Evolutionary conservation across 2,797 vertebrate species (phyloP), one percentile per base, ranked within the genome.

Genomic region (Falco berigora): DNA sequence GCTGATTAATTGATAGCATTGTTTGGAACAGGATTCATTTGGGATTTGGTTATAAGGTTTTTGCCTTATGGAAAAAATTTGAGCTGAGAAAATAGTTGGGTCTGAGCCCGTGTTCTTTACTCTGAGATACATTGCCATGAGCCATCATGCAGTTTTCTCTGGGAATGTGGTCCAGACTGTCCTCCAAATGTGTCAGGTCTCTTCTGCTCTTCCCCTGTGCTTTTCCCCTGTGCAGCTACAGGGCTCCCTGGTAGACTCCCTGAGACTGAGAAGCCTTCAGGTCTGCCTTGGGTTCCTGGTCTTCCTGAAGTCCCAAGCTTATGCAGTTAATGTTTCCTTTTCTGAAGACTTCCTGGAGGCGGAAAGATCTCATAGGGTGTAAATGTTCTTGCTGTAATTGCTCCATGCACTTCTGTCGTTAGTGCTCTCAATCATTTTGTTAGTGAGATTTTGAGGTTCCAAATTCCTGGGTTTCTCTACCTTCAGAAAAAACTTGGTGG

Each of bases 281-380:
- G 0, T 75, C 50, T 61, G 5, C 24, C 32, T 49, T 0, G 0
- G 3, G 19, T 68, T 88, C 73, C 53, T 1, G 11, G 0, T 32
- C 30, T 50, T 74, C 63, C 27, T 47, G 23, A 18, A 46, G 6
- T 23, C 66, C 50, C 17, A 38, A 38, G 7, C 9, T 40, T 5
- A 9, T 42, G 40, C 18, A n/a, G 1, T 4, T 4, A 8, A 5
- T 13, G 1, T 12, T 64, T 9, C 20, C 13, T 72, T 32, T 28
- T 71, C n/a, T 61, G 22, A 52, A 22, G 46, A 14, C 8, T 67
- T 67, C 5, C 8, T 85, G 79, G 58, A 74, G 71, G 3, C 47
- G 69, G 73, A 25, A 6, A 18, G 25, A 63, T 30, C 36, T 52
- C 1, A 0, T 2, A 22, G 73, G 49, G 9, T 59, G 34, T 67